Evolutionary conservation across 2,888 invertebrate genomes (phyloP).

Genomic region (Philhelius pedissequus): DNA sequence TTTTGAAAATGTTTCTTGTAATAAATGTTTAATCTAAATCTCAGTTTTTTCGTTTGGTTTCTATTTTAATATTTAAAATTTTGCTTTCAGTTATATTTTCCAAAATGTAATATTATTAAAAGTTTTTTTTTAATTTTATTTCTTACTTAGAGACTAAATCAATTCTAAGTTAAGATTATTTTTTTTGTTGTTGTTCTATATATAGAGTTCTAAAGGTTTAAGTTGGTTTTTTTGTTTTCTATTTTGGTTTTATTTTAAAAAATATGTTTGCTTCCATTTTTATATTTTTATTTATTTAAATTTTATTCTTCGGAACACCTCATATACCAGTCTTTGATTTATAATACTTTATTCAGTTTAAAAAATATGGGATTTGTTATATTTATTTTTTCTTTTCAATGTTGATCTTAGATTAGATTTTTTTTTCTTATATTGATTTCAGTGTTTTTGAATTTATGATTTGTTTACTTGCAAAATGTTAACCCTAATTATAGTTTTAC

Average conservation of each 20-base stretch:
- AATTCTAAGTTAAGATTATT: constrained; percentile 53
- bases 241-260: constrained; percentile 41
- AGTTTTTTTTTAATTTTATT: constrained; percentile 15
- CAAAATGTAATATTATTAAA: constrained; percentile 26
- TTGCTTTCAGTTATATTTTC: constrained; percentile 5
- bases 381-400: constrained; percentile 14
- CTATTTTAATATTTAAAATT: constrained; percentile 12
- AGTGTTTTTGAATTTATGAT: constrained; percentile 54
- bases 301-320: constrained; percentile 79
- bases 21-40: constrained; percentile 46
- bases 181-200: constrained; percentile 30
- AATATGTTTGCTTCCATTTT: constrained; percentile 49
- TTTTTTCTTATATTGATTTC: constrained; percentile 44
- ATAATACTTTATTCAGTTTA: constrained; percentile 72
- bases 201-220: constrained; percentile 49
- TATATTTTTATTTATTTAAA: constrained; percentile 71
- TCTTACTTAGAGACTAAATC: constrained; percentile 51
- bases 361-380: constrained; percentile 64
- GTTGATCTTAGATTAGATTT: constrained; percentile 68
- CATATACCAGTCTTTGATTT: constrained; percentile 79
- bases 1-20: constrained; percentile 40
- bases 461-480: constrained; percentile 42
- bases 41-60: constrained; percentile 30
- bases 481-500: constrained; percentile 46
- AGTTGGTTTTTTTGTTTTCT: constrained; percentile 58